Evolutionary conservation across 2,113 vertebrate species (phyloP), one percentile per base, ranked within the genome.

Genomic region (Octodon degus): DNA sequence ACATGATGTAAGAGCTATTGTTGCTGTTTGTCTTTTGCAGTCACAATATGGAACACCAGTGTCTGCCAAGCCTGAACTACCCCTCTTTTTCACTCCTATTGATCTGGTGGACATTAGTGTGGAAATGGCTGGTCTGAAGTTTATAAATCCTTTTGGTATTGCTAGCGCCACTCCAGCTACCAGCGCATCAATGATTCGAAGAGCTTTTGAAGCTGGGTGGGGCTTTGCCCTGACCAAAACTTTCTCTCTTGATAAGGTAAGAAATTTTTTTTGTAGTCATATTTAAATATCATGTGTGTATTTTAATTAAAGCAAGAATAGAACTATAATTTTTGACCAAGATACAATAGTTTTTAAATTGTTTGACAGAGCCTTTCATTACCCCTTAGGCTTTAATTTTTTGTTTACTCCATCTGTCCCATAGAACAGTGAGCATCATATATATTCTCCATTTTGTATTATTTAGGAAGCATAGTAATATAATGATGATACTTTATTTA

Each of bases 181-280:
- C 16, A 99, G 99, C 94, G 97, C 99, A 7, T 97, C 99, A 37
- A 99, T 99, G 99, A 99, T 99, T 96, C 98, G 99, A 94, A 98
- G 99, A 98, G 99, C 99, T 43, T 99, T 99, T 98, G 98, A 99
- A 96, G 98, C 99, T 86, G 99, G 99, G 60, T 99, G 99, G 99
- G 99, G 98, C 82, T 99, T 99, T 90, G 99, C 99, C 94, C 97
- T 99, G 94, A 99, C 99, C 93, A 99, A 99, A 98, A 99, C 99
- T 0, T 99, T 99, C 97, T 99, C 99, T 76, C 98, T 99, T 95
- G 98, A 99, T 98, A 99, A 99, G 99, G 99, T 99, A 98, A 97
- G 97, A 77, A 85, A 74, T 72, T 40, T 24, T 60, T 84, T 76
- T 95, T 96, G 43, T 86, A 89, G n/a, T 43, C 17, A 0, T 30